These are phyloP conservation scores for Scalopus aquaticus DNA, from an alignment of 2,113 vertebrate species.

Conservation along the genomic window DNA sequence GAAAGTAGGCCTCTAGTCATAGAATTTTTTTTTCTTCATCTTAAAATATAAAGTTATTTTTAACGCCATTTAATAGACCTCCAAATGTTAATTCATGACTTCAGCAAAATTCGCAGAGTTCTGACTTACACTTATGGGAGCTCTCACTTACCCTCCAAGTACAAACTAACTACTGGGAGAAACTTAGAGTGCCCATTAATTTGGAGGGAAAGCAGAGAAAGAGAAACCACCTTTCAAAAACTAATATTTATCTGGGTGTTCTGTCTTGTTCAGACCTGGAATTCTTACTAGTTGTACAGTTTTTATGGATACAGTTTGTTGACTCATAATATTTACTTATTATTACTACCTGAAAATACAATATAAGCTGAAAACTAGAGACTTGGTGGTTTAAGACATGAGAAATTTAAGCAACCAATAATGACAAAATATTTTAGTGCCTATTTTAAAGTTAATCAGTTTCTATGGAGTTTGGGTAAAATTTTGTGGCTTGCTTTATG, in stretches of 20 bases:
- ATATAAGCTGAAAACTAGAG: not conserved
- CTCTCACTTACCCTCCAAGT: conserved; percentile 71
- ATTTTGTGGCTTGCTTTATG: not conserved
- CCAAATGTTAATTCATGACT: conserved; percentile 39
- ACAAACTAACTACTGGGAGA: not conserved
- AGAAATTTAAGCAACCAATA: not conserved
- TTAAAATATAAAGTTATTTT: conserved; percentile 50
- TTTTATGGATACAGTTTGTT: not conserved
- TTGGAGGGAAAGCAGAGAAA: not conserved
- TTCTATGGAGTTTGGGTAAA: not conserved
- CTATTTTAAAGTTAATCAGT: not conserved
- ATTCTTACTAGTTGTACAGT: not conserved
- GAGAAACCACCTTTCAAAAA: not conserved
- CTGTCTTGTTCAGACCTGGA: not conserved
- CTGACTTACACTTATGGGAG: conserved; percentile 52
- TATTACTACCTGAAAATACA: not conserved
- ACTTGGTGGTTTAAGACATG: not conserved
- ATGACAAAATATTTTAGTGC: not conserved
- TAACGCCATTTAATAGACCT: conserved; percentile 9
- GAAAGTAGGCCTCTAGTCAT: not conserved
- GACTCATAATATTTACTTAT: not conserved
- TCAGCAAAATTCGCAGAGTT: conserved; percentile 61
- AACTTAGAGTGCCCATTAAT: not conserved
- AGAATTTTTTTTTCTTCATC: not conserved
- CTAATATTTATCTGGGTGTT: not conserved